Evolutionary conservation across 2,888 invertebrate genomes (phyloP).

Genomic region (Galerucella pusilla): DNA sequence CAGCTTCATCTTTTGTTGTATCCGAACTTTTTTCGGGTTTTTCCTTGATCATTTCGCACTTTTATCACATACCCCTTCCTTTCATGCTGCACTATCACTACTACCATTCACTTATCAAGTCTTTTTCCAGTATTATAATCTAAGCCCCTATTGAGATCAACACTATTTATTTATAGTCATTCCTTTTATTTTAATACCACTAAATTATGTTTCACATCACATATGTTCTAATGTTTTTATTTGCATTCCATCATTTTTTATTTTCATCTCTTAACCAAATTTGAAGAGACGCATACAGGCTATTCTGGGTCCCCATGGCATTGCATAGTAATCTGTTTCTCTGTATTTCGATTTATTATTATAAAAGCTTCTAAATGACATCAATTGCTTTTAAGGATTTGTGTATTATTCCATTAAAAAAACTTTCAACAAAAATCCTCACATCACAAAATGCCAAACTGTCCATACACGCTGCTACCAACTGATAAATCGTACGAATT

Average conservation of each 20-base stretch:
- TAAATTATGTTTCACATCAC: conserved; percentile 65
- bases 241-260: conserved; percentile 66
- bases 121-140: conserved; percentile 51
- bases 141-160: conserved; percentile 53
- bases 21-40: conserved; percentile 66
- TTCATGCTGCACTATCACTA: conserved; percentile 60
- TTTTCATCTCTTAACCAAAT: conserved; percentile 66
- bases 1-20: conserved; percentile 64
- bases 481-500: conserved; percentile 50
- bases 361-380: conserved; percentile 57
- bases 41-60: conserved; percentile 65
- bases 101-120: conserved; percentile 59
- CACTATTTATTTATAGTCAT: conserved; percentile 54
- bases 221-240: conserved; percentile 67
- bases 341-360: conserved; percentile 55
- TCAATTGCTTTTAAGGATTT: conserved; percentile 59
- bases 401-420: conserved; percentile 62
- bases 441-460: conserved; percentile 67
- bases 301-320: conserved; percentile 57
- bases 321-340: conserved; percentile 57
- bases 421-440: conserved; percentile 65
- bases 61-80: conserved; percentile 60
- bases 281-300: conserved; percentile 62
- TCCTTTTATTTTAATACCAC: conserved; percentile 58
- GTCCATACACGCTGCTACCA: conserved; percentile 66